A percentile compares a stretch with the other conserved stretches of the same genome.
phyloP scores from a whole-genome alignment of 2,797 vertebrate species.

The Avahi laniger region DNA sequence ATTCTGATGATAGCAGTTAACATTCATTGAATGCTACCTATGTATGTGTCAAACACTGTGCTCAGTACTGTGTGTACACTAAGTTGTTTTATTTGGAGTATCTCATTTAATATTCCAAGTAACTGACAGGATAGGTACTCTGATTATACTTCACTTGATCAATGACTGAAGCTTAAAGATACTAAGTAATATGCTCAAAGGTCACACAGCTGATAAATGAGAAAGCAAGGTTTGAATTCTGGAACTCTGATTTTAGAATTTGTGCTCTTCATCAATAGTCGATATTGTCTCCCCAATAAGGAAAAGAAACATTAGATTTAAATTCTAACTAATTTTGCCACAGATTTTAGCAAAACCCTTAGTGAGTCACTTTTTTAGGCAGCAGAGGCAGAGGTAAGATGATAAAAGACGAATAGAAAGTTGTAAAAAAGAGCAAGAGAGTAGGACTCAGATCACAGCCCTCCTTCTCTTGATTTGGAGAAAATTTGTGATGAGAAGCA shows the following conservation, averaged over 20 bases:
- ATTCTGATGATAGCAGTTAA: neutral
- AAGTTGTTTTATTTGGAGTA: neutral
- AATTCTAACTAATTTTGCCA: conserved; percentile 36
- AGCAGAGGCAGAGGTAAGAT: neutral
- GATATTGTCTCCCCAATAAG: neutral
- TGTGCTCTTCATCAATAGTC: neutral
- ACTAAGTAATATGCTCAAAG: conserved; percentile 1
- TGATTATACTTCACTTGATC: conserved; percentile 11
- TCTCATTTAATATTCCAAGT: conserved; percentile 44
- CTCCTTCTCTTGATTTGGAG: neutral
- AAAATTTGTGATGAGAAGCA: neutral
- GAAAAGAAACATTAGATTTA: conserved; percentile 43
- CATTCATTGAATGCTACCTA: neutral
- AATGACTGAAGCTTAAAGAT: neutral
- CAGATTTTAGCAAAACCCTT: conserved; percentile 14
- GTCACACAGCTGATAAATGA: neutral
- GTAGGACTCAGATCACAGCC: neutral
- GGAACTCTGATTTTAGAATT: conserved; percentile 32
- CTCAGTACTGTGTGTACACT: neutral
- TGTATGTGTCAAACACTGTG: neutral
- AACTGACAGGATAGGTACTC: neutral
- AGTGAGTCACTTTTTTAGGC: conserved; percentile 24
- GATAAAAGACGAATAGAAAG: neutral
- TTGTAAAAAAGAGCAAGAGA: neutral
- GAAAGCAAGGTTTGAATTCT: conserved; percentile 46